Percentiles rank a stretch among this genome's conserved stretches.
Conservation (phyloP, 2,113 vertebrate genomes). For the Addax nasomaculatus region DNA sequence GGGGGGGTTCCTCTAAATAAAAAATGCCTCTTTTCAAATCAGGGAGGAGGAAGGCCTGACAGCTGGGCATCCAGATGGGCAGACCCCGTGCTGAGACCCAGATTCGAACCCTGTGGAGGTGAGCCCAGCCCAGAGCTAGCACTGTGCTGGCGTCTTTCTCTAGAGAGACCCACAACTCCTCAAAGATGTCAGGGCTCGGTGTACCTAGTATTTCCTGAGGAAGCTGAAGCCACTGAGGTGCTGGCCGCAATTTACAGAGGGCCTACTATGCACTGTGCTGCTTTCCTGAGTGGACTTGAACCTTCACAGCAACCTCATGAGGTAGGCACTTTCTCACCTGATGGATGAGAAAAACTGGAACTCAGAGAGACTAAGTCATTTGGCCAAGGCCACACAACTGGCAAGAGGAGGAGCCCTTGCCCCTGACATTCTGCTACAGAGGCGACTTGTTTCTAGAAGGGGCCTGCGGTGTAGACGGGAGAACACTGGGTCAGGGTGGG, state of each 20-base stretch:
- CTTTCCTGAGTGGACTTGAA: background rate
- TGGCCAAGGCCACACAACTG: background rate
- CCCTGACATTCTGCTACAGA: background rate
- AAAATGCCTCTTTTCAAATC: background rate
- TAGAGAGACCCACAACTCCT: background rate
- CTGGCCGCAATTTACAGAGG: background rate
- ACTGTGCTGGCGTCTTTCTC: background rate
- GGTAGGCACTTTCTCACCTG: background rate
- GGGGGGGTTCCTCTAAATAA: background rate
- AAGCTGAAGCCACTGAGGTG: background rate
- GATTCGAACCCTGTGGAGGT: background rate
- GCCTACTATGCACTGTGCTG: background rate
- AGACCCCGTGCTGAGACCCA: background rate
- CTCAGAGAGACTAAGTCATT: background rate
- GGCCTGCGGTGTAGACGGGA: background rate
- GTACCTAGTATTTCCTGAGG: background rate
- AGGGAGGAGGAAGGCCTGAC: background rate
- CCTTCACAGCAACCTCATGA: background rate
- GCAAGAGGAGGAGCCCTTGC: background rate
- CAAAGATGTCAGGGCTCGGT: background rate
- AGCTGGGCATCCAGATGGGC: background rate
- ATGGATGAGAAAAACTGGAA: background rate
- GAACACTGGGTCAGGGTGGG: background rate
- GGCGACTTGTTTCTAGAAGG: background rate
- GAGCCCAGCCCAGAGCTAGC: background rate